phyloP scores from a whole-genome alignment of 2,888 invertebrate genomes.

The Terebella lapidaria region DNA sequence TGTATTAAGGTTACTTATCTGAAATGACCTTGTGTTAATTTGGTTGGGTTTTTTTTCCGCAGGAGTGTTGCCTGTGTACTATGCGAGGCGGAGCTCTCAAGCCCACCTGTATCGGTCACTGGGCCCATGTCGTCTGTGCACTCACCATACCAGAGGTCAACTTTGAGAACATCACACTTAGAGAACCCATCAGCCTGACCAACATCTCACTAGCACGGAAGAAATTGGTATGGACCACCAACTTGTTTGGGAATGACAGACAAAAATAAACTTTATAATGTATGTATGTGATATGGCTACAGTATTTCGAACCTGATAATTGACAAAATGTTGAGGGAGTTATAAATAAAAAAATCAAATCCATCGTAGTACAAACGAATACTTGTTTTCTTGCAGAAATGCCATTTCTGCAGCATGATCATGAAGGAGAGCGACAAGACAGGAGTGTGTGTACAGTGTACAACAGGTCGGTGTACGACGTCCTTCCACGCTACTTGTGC shows the following conservation, averaged over 20 bases:
- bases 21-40: too few species aligned
- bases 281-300: too few species aligned
- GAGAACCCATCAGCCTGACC: constrained; percentile 46
- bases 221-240: constrained; percentile 40
- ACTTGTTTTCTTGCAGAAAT: constrained; percentile 38
- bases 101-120: constrained; percentile 42
- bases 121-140: constrained; percentile 55
- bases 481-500: constrained; percentile 63
- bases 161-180: constrained; percentile 42
- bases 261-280: too few species aligned
- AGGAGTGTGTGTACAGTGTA: constrained; percentile 58
- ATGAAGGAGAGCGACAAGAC: constrained; percentile 23
- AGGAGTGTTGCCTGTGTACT: constrained; percentile 59
- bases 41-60: constrained; percentile 10
- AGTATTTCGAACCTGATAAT: too few species aligned
- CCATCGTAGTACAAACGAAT: too few species aligned
- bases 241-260: neutral
- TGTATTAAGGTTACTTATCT: too few species aligned
- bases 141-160: constrained; percentile 48
- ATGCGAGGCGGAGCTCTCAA: constrained; percentile 57
- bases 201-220: constrained; percentile 31
- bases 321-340: too few species aligned
- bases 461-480: constrained; percentile 53
- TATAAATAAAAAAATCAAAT: too few species aligned
- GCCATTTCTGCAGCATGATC: constrained; percentile 37